Conservation (phyloP, 2,888 invertebrate species). For the Cantharis rustica region DNA sequence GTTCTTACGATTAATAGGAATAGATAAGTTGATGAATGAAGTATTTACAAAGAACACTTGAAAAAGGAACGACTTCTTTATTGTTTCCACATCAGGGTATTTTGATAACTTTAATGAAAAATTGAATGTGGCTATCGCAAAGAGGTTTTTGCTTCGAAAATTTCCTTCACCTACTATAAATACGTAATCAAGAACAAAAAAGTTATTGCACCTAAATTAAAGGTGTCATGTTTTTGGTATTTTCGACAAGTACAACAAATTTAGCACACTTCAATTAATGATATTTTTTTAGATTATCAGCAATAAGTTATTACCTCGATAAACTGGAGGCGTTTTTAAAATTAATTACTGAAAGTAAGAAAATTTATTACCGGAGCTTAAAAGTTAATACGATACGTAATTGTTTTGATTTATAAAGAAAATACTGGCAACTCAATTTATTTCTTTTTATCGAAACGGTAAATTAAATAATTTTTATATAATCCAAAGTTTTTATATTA, state of each 20-base stretch:
- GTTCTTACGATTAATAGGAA: constrained; percentile 15
- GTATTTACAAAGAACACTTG: constrained; percentile 7
- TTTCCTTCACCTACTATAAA: not conserved
- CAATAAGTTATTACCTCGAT: not conserved
- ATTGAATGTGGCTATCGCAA: not conserved
- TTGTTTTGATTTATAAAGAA: not conserved
- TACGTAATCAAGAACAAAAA: not conserved
- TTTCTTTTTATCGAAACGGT: not conserved
- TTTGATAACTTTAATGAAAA: not conserved
- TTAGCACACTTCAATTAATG: not conserved
- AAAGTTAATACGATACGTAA: not conserved
- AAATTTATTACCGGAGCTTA: not conserved
- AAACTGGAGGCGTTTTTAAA: not conserved
- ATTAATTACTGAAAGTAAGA: not conserved
- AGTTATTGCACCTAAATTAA: not conserved
- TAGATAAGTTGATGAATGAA: constrained; percentile 15
- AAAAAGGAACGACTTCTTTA: constrained; percentile 3
- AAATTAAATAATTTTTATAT: not conserved
- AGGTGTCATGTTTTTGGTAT: not conserved
- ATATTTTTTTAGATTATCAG: not conserved
- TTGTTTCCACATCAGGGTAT: constrained; percentile 4
- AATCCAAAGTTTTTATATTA: not conserved
- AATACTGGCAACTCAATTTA: not conserved
- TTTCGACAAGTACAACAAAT: not conserved
- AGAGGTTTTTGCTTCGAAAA: not conserved